Base-by-base conservation (phyloP, 2,113 vertebrate species). In the Pelecanoides urinatrix region DNA sequence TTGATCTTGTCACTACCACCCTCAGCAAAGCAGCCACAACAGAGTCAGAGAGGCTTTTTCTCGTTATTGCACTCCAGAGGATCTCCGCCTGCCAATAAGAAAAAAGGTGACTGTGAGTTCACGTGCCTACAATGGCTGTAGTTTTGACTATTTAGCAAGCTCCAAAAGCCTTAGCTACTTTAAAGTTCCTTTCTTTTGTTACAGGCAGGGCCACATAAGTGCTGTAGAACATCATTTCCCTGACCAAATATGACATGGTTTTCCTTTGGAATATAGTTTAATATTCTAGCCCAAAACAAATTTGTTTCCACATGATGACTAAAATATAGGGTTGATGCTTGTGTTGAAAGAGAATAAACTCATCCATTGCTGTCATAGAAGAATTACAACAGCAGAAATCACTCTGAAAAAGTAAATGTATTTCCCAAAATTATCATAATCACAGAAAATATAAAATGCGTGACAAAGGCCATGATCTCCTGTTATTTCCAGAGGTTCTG, bases 1-100 rank as follows among this genome's bases (percentile, higher is more conserved):
- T 96, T 94, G 94, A 95, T 96, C 88, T 97, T 97, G 96, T 95
- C 95, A 93, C 88, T 97, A 85, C 79, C 88, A 94, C 93, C 91
- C 88, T 97, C 92, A 88, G 82, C 86, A 95, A 83, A 84, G 79
- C 81, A 95, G 91, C 88, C 95, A 96, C 96, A 96, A 82, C 75
- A 92, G 72, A 95, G 90, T 79, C 87, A 95, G 85, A 78, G 70
- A 87, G 87, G 81, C 55, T 79, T 95, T 96, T 95, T 74, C 86
- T 92, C 8, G 0, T 96, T 97, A 97, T 67, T 94, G 66, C 62
- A 78, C 94, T 95, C 92, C 73, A 50, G 94, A 95, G 90, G 76
- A 86, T 92, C 91, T 91, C 44, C 84, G 78, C 45, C 79, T 83
- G 90, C 94, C 96, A 96, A 88, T 91, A 93, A 91, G 67, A 68